A percentile compares a stretch with the other conserved stretches of the same genome.
These are phyloP conservation scores for Palythoa grandiflora DNA, from an alignment of 92 coral and sea anemone species.

Conservation along the genomic window DNA sequence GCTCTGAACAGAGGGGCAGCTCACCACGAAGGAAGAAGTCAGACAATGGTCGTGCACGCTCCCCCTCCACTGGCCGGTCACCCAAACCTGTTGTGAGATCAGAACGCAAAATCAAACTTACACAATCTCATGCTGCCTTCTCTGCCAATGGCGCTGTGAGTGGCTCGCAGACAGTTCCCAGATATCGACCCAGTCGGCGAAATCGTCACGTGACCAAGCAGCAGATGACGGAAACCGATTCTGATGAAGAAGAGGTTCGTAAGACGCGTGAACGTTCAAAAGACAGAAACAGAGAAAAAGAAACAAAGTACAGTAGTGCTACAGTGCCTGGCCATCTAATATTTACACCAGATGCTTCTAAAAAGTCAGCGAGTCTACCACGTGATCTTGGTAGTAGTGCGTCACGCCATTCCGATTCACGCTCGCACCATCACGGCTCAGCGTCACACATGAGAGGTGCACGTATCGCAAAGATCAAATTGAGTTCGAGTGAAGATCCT, in stretches of 20 bases:
- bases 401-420: slow-evolving; percentile 51
- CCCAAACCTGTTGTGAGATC: slow-evolving; percentile 87
- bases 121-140: slow-evolving; percentile 60
- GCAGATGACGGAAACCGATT: slow-evolving; percentile 70
- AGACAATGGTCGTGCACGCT: slow-evolving; percentile 62
- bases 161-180: slow-evolving; percentile 81
- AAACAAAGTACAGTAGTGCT: slow-evolving; percentile 15
- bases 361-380: slow-evolving; percentile 80
- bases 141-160: slow-evolving; percentile 56
- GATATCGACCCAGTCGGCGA: slow-evolving; percentile 66
- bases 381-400: slow-evolving; percentile 70
- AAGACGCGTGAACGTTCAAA: slow-evolving; percentile 55
- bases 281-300: slow-evolving; percentile 48
- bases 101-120: slow-evolving; percentile 80
- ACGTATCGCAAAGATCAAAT: slow-evolving; percentile 77
- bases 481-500: slow-evolving; percentile 80
- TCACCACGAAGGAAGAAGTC: slow-evolving; percentile 41
- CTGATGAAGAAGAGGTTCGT: slow-evolving; percentile 75
- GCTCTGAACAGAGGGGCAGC: not conserved
- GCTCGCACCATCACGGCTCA: slow-evolving; percentile 58
- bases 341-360: slow-evolving; percentile 59
- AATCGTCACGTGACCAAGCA: slow-evolving; percentile 71
- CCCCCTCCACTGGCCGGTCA: slow-evolving; percentile 46
- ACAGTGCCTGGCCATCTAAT: slow-evolving; percentile 42
- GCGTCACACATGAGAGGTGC: slow-evolving; percentile 76